Conservation (phyloP, 2,797 vertebrate genomes). For the Sternotherus odoratus region DNA sequence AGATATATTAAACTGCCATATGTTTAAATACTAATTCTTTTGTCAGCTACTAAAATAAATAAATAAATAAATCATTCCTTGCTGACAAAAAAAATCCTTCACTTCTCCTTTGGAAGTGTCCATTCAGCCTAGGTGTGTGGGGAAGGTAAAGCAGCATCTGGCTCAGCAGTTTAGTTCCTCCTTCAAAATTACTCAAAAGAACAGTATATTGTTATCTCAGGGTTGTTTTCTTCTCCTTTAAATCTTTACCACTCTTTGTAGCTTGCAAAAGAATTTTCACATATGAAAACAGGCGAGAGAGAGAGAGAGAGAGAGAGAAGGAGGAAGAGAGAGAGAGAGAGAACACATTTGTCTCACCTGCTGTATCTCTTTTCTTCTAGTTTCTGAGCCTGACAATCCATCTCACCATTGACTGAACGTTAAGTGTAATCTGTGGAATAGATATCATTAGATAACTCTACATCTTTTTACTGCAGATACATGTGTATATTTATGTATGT, state of each 20-base stretch:
- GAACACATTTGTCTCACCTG: too few species aligned
- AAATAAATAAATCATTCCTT: too few species aligned
- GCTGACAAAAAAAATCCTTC: too few species aligned
- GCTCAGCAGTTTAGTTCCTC: not conserved
- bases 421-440: not conserved
- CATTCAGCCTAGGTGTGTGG: not conserved
- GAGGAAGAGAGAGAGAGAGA: not conserved
- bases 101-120: not conserved
- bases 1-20: not conserved
- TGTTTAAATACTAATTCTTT: not conserved
- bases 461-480: not conserved
- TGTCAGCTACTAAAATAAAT: not conserved
- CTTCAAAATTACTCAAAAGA: not conserved
- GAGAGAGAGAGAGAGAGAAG: not conserved
- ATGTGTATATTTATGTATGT: not conserved
- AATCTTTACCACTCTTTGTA: too few species aligned
- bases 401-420: not conserved
- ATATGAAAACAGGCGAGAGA: not conserved
- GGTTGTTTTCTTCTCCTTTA: not conserved
- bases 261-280: not conserved
- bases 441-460: not conserved
- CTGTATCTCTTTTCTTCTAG: not conserved
- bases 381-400: not conserved
- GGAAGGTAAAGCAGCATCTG: too few species aligned
- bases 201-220: not conserved